These are phyloP conservation scores for Kradibia gibbosae DNA, from an alignment of 1,140 invertebrate genomes.

Conservation along the genomic window DNA sequence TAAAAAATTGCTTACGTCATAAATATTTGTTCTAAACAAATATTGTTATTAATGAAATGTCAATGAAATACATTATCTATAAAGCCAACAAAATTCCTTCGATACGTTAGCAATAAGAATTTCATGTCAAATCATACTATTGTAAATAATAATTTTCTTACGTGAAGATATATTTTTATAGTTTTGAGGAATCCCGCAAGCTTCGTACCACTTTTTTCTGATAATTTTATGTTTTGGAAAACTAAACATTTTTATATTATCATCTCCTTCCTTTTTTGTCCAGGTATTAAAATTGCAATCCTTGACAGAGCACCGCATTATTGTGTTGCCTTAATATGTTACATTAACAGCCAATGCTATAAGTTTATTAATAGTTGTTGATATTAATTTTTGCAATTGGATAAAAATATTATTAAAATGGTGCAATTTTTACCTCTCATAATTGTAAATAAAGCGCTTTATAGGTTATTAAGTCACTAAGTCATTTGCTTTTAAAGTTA, in stretches of 20 bases:
- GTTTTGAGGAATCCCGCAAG: conserved; percentile 11
- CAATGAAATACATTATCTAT: background rate
- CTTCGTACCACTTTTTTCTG: conserved; percentile 17
- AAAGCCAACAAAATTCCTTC: too few relatives aligned
- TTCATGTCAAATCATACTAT: background rate
- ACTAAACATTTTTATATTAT: conserved; percentile 19
- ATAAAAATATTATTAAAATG: background rate
- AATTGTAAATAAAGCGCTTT: background rate
- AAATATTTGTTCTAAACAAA: background rate
- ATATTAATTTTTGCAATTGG: background rate
- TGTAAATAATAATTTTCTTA: background rate
- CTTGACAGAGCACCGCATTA: conserved; percentile 16
- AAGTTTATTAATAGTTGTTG: background rate
- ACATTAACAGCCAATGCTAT: background rate
- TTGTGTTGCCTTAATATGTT: background rate
- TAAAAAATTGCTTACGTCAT: too few relatives aligned
- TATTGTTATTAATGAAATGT: background rate
- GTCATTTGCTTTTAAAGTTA: too few relatives aligned
- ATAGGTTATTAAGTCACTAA: background rate
- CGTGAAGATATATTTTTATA: conserved; percentile 18
- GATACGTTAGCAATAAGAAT: too few relatives aligned
- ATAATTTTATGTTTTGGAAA: conserved; percentile 25
- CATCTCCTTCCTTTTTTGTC: conserved; percentile 8
- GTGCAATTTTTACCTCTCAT: background rate
- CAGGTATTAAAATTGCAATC: background rate